Base-by-base conservation (phyloP, 2,888 invertebrate genomes). In the Keiferia lycopersicella region DNA sequence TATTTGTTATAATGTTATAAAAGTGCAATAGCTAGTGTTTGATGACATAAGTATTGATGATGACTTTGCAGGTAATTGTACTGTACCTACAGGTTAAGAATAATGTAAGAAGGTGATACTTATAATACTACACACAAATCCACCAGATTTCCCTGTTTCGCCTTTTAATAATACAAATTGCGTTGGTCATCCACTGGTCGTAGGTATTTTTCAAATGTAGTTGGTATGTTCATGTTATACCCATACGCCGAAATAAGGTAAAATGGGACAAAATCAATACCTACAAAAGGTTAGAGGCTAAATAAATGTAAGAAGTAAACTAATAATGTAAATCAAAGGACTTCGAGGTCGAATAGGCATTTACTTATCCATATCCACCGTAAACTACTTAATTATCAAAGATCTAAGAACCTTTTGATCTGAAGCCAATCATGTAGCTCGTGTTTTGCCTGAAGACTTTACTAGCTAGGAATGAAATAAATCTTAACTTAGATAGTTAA, bases 381-480 rank as follows among this genome's bases (percentile, higher is more conserved):
- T 20, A 18, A 20, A 50, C 50, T 20, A 26, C n/a, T 56, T 30
- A 30, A 30, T 30, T 56, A 56, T 56, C 56, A 56, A 16, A 30
- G 30, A 56, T 56, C 56, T 26, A n/a, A 30, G 14, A 56, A 30
- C 14, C 30, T 11, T 53, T 53, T 53, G n/a, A 56, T 22, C n/a
- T 26, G n/a, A 22, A 56, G 30, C 20, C 20, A 51, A 18, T 51
- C 12, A 18, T n/a, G n/a, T n/a, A 10, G 26, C 53, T 22, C 53
- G 53, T 53, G 53, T 53, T 53, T 53, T 1, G 53, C 53, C 53
- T 53, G 26, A 26, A 53, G 53, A 26, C 53, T 26, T 34, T 34
- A 34, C 34, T 34, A 34, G 8, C 34, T 22, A 56, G 22, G 14
- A 20, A n/a, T 26, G 56, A 3, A 22, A 56, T 56, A 56, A 56